Evolutionary conservation across 2,797 vertebrate species (phyloP).

Genomic region (Chiropotes sagulatus): DNA sequence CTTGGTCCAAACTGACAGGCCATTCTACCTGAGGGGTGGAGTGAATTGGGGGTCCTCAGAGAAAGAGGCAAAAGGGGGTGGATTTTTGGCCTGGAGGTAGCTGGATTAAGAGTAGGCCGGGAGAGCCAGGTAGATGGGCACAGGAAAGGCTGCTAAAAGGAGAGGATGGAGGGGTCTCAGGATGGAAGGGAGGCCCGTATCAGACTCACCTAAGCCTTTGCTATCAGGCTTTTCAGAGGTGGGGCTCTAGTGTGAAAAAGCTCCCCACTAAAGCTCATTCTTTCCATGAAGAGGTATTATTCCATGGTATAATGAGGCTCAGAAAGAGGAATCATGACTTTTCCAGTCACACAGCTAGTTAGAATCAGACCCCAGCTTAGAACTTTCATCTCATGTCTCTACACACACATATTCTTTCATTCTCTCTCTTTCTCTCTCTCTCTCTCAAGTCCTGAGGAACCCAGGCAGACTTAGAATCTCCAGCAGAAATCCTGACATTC

Average conservation of each 20-base stretch:
- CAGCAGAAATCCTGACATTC: neutral
- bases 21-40: neutral
- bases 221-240: neutral
- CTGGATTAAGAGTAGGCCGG: neutral
- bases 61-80: neutral
- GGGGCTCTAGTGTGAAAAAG: neutral
- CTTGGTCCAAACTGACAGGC: neutral
- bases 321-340: neutral
- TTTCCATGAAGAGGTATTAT: too few species aligned
- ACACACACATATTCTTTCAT: neutral
- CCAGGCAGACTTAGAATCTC: neutral
- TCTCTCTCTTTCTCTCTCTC: neutral
- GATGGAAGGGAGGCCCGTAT: fast-evolving
- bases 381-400: neutral
- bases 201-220: neutral
- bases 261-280: neutral
- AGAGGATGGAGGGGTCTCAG: neutral
- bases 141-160: neutral
- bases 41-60: neutral
- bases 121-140: too few species aligned
- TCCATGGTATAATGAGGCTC: neutral
- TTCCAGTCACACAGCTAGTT: neutral
- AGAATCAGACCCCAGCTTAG: neutral
- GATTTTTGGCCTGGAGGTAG: neutral
- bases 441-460: neutral